Base-by-base conservation (phyloP, 2,797 vertebrate genomes). In the Sebastes jordani region DNA sequence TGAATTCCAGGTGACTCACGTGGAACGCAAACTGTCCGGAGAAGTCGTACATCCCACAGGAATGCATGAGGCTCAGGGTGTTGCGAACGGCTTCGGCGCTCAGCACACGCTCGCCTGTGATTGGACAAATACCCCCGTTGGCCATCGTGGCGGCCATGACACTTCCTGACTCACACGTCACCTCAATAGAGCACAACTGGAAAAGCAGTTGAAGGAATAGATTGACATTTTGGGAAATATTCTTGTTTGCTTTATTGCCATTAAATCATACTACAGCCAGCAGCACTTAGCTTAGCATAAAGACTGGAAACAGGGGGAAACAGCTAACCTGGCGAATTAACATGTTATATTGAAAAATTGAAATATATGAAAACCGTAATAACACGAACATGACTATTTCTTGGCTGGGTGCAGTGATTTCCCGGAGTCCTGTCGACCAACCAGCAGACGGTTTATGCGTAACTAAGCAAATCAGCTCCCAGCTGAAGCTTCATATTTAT, bases 41-140 rank as follows among this genome's bases (percentile, higher is more conserved):
- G 94, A 97, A 97, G 94, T 98, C 97, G 1, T 97, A 97, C 97
- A 98, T 98, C 87, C 97, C 97, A 2, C 97, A 98, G 42, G 97
- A 98, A 82, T 98, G 97, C 97, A 98, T 97, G 88, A 98, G 96
- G 85, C 96, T 97, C 80, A 98, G 93, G 18, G 97, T 98, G 95
- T 97, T 97, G 14, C 97, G 96, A 61, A 98, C 97, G 0, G 97
- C 96, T 69, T 97, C 97, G 0, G 96, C 93, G 1, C 96, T 97
- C 78, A 98, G 93, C 71, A 97, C 96, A 0, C 91, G 96, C 87
- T 97, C 95, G 4, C 96, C 97, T 38, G 97, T 97, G 93, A 96
- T 98, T 76, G 97, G 97, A 88, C 97, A 98, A 88, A 98, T 97
- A 11, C 97, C 97, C 0, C 97, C 97, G 1, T 98, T 98, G 91